A percentile compares a stretch with the other conserved stretches of the same genome.
These are phyloP conservation scores for Neuroterus valhalla DNA, from an alignment of 1,140 invertebrate genomes.

Conservation along the genomic window DNA sequence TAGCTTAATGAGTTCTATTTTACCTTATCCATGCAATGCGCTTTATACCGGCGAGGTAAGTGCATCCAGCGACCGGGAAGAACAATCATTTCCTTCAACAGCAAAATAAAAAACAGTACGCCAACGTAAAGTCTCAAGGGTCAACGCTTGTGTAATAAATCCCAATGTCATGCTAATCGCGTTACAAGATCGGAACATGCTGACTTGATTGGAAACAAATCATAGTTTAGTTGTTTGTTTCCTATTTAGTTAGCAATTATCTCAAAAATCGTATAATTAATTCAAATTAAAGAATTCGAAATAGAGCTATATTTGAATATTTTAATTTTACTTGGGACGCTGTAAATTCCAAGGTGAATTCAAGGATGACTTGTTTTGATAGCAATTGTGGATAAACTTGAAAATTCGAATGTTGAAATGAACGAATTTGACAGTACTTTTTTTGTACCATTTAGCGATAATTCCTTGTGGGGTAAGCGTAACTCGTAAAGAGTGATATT, in stretches of 20 bases:
- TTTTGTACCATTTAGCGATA: too few relatives aligned
- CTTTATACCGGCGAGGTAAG: background rate
- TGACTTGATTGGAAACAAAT: background rate
- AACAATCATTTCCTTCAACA: background rate
- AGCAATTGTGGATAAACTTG: too few relatives aligned
- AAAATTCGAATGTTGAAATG: too few relatives aligned
- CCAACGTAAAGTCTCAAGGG: slow-evolving; percentile 11
- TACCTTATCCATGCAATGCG: background rate
- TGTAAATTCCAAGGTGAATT: too few relatives aligned
- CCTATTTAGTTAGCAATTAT: background rate
- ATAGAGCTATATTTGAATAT: background rate
- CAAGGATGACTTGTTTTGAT: too few relatives aligned
- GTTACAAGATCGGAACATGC: background rate
- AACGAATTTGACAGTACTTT: too few relatives aligned
- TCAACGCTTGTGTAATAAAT: slow-evolving; percentile 3
- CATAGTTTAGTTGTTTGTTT: background rate
- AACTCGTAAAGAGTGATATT: too few relatives aligned
- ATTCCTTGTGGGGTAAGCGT: too few relatives aligned
- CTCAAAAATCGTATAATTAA: background rate
- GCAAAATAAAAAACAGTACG: background rate
- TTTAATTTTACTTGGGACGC: too few relatives aligned
- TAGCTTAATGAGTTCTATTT: slow-evolving; percentile 19
- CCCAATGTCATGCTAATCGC: background rate
- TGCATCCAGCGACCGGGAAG: background rate
- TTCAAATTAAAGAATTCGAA: background rate